Evolutionary conservation across 2,888 invertebrate genomes (phyloP).

Genomic region (Lochmaea crataegi): DNA sequence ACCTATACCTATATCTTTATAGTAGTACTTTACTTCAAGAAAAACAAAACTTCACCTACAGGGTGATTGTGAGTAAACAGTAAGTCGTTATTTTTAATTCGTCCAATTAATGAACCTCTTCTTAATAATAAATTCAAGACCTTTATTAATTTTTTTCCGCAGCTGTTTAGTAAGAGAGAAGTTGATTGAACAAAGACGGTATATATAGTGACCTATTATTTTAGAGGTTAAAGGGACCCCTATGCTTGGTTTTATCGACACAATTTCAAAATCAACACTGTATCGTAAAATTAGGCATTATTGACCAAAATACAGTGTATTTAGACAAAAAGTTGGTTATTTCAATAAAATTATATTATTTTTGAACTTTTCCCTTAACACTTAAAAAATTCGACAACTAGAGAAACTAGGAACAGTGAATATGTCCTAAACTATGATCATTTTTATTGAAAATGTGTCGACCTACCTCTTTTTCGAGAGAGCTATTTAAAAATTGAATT

Average conservation of each 20-base stretch:
- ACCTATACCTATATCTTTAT: neutral
- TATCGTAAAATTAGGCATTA: too few species aligned
- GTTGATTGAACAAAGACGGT: slow-evolving; percentile 5
- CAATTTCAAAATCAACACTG: neutral
- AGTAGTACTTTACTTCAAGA: neutral
- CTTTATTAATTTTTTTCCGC: slow-evolving; percentile 2
- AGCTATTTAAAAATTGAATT: too few species aligned
- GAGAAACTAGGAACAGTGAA: too few species aligned
- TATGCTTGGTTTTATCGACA: slow-evolving; percentile 8
- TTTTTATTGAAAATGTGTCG: too few species aligned
- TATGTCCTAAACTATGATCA: too few species aligned
- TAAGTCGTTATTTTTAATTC: neutral
- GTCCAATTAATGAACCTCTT: neutral
- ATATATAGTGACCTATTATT: slow-evolving; percentile 17
- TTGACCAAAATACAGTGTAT: too few species aligned
- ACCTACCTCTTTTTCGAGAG: too few species aligned
- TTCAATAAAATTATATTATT: too few species aligned
- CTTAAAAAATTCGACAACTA: too few species aligned
- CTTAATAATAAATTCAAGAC: neutral
- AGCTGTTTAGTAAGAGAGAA: neutral
- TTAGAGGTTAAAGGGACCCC: slow-evolving; percentile 25
- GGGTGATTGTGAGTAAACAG: neutral
- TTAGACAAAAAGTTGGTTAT: too few species aligned
- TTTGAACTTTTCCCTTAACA: too few species aligned
- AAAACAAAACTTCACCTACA: neutral